Evolutionary conservation across 2,797 vertebrate species (phyloP), one percentile per base, ranked within the genome.

Genomic region (Tenualosa thibaudeaui): DNA sequence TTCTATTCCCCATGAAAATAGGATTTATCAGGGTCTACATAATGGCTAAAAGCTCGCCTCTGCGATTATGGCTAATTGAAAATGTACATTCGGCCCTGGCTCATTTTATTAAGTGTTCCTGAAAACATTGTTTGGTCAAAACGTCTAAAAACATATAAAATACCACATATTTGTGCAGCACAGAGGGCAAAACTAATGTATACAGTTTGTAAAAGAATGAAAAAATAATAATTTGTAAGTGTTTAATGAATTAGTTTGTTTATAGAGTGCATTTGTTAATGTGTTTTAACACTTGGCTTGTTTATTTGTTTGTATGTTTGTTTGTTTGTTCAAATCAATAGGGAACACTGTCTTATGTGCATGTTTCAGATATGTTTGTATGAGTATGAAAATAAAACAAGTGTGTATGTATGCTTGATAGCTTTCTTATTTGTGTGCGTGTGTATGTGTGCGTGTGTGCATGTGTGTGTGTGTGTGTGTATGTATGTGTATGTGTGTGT

Each of bases 381-480:
- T n/a, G 2, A 58, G 3, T 3, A 5, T 37, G 65, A 15, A 40
- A 10, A 37, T 26, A 31, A 31, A 71, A 49, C 46, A 51, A 2
- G 1, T 51, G 58, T 75, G 40, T 37, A 6, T 15, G 2, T 40
- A 26, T 75, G 68, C 31, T 10, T 37, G 26, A 3, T n/a, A 24
- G 62, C 12, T 1, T 65, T 31, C 31, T 0, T 1, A 19, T 24
- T 19, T 62, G 0, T 62, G 26, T 22, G 60, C 56, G 60, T 51
- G 81, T 50, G 26, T 17, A 31, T 50, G 53, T 37, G 82, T 65
- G 60, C 26, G 60, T 65, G n/a, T 65, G n/a, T 65, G 60, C 9
- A 17, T 68, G 24, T 68, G 65, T 68, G 65, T 68, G 65, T 68
- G 65, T 37, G 26, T 37, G 65, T 68, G 65, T 68, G 65, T 37